A percentile compares a stretch with the other conserved stretches of the same genome.
phyloP scores from a whole-genome alignment of 2,797 vertebrate species.

The Nannoperca obscura region DNA sequence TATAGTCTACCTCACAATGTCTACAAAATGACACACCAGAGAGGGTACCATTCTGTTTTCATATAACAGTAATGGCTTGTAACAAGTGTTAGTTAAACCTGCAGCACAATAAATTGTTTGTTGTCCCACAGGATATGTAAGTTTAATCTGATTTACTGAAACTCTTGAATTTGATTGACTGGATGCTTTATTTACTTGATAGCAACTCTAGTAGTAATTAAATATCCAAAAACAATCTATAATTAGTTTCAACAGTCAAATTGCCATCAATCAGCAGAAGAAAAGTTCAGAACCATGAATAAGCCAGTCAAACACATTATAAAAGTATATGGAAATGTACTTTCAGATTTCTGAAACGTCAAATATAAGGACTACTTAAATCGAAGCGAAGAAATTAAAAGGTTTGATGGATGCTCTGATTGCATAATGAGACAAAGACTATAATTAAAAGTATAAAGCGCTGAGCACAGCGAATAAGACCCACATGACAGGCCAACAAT shows the following conservation, averaged over 20 bases:
- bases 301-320: background rate
- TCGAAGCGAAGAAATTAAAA: constrained; percentile 1
- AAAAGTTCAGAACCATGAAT: background rate
- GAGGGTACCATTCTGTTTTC: background rate
- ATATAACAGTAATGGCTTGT: background rate
- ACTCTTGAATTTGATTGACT: constrained; percentile 24
- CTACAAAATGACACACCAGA: constrained; percentile 7
- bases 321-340: background rate
- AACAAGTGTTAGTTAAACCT: constrained; percentile 37
- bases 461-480: constrained; percentile 41
- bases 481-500: constrained; percentile 42
- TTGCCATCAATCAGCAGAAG: constrained; percentile 18
- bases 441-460: constrained; percentile 43
- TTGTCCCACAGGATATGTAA: background rate
- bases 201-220: constrained; percentile 28
- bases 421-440: constrained; percentile 35
- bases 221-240: constrained; percentile 29
- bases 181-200: constrained; percentile 22
- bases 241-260: constrained; percentile 38
- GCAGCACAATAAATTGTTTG: background rate
- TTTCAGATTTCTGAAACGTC: constrained; percentile 6
- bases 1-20: constrained; percentile 18
- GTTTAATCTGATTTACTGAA: background rate
- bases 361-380: constrained; percentile 14
- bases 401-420: constrained; percentile 43